Base-by-base conservation (phyloP, 2,888 invertebrate genomes). In the Brachypalpus laphriformis region DNA sequence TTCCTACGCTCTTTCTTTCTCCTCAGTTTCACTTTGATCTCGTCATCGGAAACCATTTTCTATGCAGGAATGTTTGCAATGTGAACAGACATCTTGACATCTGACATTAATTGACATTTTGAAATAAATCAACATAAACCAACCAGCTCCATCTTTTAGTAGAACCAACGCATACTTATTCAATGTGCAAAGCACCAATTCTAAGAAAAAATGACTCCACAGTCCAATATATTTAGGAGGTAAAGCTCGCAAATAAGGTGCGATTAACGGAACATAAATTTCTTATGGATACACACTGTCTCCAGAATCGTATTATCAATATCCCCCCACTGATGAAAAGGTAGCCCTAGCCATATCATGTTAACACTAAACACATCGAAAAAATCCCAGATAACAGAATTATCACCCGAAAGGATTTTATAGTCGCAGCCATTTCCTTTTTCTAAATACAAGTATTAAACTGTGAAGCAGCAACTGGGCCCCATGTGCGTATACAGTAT, bases 311-410 rank as follows among this genome's bases (percentile, higher is more conserved):
- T 54, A 72, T 72, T 77, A 77, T 66, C 66, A 72, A 61, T 45
- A 59, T 59, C 28, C 37, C 65, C 45, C 22, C 45, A 42, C 61
- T 63, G 70, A 82, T 65, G 71, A 76, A 77, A 66, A 71, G 71
- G 77, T 71, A 72, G 57, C 45, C 59, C 45, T 9, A 22, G 18
- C 72, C 28, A 37, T 82, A 82, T 68, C 78, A 78, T 54, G 74
- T 61, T 68, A 66, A 78, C 78, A 78, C 78, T 78, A 78, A 83
- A 74, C 72, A 68, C 72, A 83, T 83, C 49, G 66, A 11, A 72
- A 78, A 83, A 78, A 83, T 78, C 68, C 72, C 72, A 78, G 82
- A 83, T 83, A 83, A 78, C 68, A 65, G 72, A 83, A 78, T 83
- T 83, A 83, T 83, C 78, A 63, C 82, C 78, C 72, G 49, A 74